Percentiles rank a stretch among this genome's conserved stretches.
Evolutionary conservation across 2,888 invertebrate genomes (phyloP).

Genomic region (Steinernema carpocapsae): DNA sequence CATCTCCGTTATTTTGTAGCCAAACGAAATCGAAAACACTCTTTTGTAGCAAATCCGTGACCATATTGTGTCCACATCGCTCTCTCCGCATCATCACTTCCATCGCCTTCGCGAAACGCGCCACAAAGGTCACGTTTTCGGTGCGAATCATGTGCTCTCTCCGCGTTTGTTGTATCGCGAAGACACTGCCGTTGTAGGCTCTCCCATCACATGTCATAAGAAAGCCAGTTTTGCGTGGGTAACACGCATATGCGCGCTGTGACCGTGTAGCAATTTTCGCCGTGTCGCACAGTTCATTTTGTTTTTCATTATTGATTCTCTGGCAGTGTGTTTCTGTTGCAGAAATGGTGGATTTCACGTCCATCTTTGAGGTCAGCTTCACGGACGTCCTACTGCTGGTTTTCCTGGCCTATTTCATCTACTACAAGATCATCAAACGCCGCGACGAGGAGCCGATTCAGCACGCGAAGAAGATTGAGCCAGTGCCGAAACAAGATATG

Average conservation of each 20-base stretch:
- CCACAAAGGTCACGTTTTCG: not conserved
- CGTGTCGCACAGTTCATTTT: not conserved
- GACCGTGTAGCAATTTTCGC: no score
- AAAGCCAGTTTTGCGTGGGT: constrained; percentile 1
- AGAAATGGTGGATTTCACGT: constrained; percentile 15
- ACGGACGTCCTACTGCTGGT: constrained; percentile 59
- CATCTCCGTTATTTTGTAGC: no score
- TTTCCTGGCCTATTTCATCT: constrained; percentile 58
- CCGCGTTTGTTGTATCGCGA: not conserved
- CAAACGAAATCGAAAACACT: no score
- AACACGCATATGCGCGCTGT: no score
- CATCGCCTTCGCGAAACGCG: no score
- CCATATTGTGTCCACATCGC: no score
- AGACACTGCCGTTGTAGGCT: not conserved
- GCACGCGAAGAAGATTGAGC: constrained; percentile 41
- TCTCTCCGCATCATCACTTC: no score
- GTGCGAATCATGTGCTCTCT: not conserved
- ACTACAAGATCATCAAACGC: constrained; percentile 57
- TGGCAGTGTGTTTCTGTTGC: constrained; percentile 5
- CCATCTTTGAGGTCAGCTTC: constrained; percentile 45
- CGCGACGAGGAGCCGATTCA: constrained; percentile 49
- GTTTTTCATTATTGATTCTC: not conserved
- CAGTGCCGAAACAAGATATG: constrained; percentile 62
- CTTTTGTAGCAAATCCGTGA: no score
- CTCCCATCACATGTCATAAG: not conserved